Evolutionary conservation across 2,113 vertebrate species (phyloP).

Genomic region (Trematocara variabile): DNA sequence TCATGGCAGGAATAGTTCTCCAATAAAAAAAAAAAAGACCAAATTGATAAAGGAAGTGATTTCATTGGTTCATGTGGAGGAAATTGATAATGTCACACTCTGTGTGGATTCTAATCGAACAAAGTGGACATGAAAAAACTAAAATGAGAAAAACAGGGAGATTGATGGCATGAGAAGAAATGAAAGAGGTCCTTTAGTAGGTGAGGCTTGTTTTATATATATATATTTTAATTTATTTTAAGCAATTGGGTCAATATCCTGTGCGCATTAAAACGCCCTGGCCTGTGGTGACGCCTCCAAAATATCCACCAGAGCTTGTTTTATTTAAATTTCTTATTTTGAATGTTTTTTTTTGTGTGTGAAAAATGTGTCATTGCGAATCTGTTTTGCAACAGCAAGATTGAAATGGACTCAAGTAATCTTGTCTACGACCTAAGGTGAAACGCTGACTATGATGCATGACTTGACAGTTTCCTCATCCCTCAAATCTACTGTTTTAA

Average conservation of each 20-base stretch:
- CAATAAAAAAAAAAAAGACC: constrained; percentile 10
- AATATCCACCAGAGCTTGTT: background rate
- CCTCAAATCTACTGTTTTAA: constrained; percentile 82
- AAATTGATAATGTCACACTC: constrained; percentile 52
- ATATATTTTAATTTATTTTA: background rate
- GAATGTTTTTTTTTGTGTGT: background rate
- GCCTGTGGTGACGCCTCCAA: background rate
- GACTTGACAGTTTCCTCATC: constrained; percentile 67
- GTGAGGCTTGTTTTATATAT: background rate
- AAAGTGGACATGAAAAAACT: constrained; percentile 56
- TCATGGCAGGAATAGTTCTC: constrained; percentile 17
- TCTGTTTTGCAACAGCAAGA: constrained; percentile 37
- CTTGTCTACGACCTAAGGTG: constrained; percentile 41
- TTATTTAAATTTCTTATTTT: background rate
- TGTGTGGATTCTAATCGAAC: constrained; percentile 53
- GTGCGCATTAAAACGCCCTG: background rate
- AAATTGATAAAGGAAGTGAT: constrained; percentile 50
- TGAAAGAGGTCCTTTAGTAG: constrained; percentile 30
- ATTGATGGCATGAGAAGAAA: constrained; percentile 48
- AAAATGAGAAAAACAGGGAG: constrained; percentile 45
- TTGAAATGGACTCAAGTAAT: constrained; percentile 52
- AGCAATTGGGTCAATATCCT: constrained; percentile 2
- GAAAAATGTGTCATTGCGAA: background rate
- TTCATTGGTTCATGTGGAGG: constrained; percentile 37
- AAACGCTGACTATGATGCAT: constrained; percentile 67